phyloP scores from a whole-genome alignment of 2,113 vertebrate species.

The Gorsachius goisagi region DNA sequence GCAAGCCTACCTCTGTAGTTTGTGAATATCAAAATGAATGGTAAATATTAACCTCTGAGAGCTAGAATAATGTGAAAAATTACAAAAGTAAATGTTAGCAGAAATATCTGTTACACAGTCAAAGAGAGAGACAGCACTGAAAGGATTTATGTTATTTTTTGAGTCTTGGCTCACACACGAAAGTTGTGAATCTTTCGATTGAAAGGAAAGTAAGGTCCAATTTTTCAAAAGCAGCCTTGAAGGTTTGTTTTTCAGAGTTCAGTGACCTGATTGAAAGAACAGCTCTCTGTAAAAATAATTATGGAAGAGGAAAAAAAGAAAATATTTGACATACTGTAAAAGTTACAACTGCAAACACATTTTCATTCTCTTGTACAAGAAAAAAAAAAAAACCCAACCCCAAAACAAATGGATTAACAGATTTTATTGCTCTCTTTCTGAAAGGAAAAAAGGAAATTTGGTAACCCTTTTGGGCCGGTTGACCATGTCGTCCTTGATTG shows the following conservation, averaged over 20 bases:
- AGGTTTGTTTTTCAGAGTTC: slow-evolving; percentile 54
- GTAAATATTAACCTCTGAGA: slow-evolving; percentile 69
- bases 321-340: slow-evolving; percentile 18
- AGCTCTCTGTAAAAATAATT: slow-evolving; percentile 67
- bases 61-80: slow-evolving; percentile 62
- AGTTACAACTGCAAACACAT: slow-evolving; percentile 38
- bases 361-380: neutral
- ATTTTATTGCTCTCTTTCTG: neutral
- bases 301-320: neutral
- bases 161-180: slow-evolving; percentile 8
- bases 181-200: slow-evolving; percentile 57
- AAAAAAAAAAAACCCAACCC: neutral
- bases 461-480: neutral
- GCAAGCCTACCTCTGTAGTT: slow-evolving; percentile 56
- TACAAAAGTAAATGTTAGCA: slow-evolving; percentile 67
- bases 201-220: slow-evolving; percentile 27
- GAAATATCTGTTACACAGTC: slow-evolving; percentile 47
- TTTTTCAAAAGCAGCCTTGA: slow-evolving; percentile 55
- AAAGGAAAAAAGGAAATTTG: neutral
- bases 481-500: neutral
- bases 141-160: slow-evolving; percentile 55
- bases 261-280: slow-evolving; percentile 58
- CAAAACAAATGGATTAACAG: neutral
- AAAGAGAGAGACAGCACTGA: slow-evolving; percentile 23
- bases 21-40: slow-evolving; percentile 56